A percentile compares a stretch with the other conserved stretches of the same genome.
These are phyloP conservation scores for Dryobates pubescens DNA, from an alignment of 2,797 vertebrate genomes.

Conservation along the genomic window DNA sequence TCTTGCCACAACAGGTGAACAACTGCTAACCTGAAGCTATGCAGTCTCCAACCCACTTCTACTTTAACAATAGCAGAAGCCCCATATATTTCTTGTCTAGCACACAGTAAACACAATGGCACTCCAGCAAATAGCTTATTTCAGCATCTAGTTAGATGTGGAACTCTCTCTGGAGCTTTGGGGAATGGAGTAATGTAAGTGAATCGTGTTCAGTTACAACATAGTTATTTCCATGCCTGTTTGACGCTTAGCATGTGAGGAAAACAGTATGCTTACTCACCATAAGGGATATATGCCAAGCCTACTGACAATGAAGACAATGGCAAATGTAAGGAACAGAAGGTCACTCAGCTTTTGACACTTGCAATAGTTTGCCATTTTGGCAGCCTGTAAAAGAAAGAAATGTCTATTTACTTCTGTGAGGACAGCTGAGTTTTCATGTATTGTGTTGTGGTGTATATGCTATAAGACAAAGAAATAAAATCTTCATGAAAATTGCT, in stretches of 20 bases:
- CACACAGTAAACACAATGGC: not conserved
- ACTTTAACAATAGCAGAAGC: not conserved
- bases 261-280: constrained; percentile 82
- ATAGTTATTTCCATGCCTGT: not conserved
- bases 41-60: not conserved
- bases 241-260: not conserved
- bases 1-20: not conserved
- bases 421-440: constrained; percentile 41
- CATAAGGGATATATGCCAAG: constrained; percentile 94
- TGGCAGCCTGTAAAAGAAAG: constrained; percentile 89
- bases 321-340: constrained; percentile 92
- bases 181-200: not conserved
- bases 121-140: not conserved
- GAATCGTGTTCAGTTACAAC: not conserved
- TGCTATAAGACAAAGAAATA: constrained; percentile 3
- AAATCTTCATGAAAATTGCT: not conserved
- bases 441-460: not conserved
- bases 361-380: constrained; percentile 99
- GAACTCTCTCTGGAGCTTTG: not conserved
- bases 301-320: constrained; percentile 94
- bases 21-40: not conserved
- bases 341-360: constrained; percentile 97
- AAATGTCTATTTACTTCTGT: constrained; percentile 51
- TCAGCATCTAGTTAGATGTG: not conserved
- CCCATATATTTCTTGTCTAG: not conserved